Base-by-base conservation (phyloP, 1,140 invertebrate species). In the Bemisia tabaci region DNA sequence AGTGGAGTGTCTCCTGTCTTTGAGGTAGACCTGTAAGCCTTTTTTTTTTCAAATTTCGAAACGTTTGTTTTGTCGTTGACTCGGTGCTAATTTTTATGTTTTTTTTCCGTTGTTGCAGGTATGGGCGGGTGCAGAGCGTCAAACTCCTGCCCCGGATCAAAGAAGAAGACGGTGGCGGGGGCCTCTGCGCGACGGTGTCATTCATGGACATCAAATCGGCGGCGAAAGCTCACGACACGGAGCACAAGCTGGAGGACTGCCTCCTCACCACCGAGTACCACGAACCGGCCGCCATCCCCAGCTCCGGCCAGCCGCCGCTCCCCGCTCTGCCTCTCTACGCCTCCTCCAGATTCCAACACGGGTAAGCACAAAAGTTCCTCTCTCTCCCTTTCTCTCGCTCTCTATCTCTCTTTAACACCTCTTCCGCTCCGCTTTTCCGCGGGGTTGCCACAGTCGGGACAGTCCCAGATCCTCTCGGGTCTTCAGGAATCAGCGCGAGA, bases 181-280 rank as follows among this genome's bases (percentile, higher is more conserved):
- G 81, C 79, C 73, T 81, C 62, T 83, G 83, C 72, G 92, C 92
- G 75, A 93, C 92, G 74, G 91, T 95, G 77, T 91, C 92, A 75
- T 95, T 95, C 83, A 94, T 94, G 85, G 94, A 96, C 84, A 95
- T 95, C 82, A 94, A 92, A 80, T 94, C 92, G 73, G 93, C 94
- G 73, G 86, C 91, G 72, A 95, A 95, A 81, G 93, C 93, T 64
- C 90, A 94, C 78, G 88, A 88, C 77, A 85, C 86, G 71, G 92
- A 95, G 75, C 91, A 94, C 78, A 90, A 88, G 73, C 79, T 95
- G 77, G 91, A 93, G 77, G 88, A 93, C 73, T 81, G 88, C 74
- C 84, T 86, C 69, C 84, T 95, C 77, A 90, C 88, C 76, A 95
- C 92, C 70, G 89, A 93, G 76, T 96, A 95, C 82, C 94, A 95